Base-by-base conservation (phyloP, 2,113 vertebrate genomes). In the Peromyscus maniculatus region DNA sequence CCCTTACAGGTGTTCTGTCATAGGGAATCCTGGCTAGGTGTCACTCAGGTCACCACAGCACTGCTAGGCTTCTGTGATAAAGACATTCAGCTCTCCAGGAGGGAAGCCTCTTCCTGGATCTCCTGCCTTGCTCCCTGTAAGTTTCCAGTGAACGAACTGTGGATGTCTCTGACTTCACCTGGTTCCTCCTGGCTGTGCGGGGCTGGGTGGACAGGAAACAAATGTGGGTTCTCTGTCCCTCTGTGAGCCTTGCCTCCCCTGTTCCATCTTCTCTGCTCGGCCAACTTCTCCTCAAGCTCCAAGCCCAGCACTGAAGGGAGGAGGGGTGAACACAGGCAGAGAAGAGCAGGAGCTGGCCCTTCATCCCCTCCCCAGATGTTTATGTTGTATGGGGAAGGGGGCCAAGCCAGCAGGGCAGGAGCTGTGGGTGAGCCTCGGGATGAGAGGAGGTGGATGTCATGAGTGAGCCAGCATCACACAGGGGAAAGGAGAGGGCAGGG, bases 11-110 rank as follows among this genome's bases (percentile, higher is more conserved):
- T 11, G 4, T 22, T 2, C 3, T 31, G 15, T 21, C 59, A 3
- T 11, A 1, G 3, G 9, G 39, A n/a, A 6, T 33, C 36, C 1
- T 3, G 9, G 7, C 2, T 22, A 7, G 0, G 4, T 62, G 1
- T 57, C 36, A 0, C 49, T 21, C 28, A 5, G 19, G 22, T 3
- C 1, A 69, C 49, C 5, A 0, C 21, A 77, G 39, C 16, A 19
- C 67, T 24, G 5, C n/a, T 2, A 7, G n/a, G 4, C 12, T 33
- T 46, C 87, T 52, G 59, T 0, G 31, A 26, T 4, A 21, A 43
- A 75, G 75, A 59, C 36, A 10, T 11, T 46, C 3, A 3, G 4
- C 26, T 82, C 7, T 22, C 75, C 5, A 1, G 31, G 55, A 33
- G 31, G 22, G 7, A 33, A 7, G 1, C 5, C 3, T 31, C 82